These are phyloP conservation scores for Spizaetus ornatus DNA, from an alignment of 2,113 vertebrate species.

Conservation along the genomic window DNA sequence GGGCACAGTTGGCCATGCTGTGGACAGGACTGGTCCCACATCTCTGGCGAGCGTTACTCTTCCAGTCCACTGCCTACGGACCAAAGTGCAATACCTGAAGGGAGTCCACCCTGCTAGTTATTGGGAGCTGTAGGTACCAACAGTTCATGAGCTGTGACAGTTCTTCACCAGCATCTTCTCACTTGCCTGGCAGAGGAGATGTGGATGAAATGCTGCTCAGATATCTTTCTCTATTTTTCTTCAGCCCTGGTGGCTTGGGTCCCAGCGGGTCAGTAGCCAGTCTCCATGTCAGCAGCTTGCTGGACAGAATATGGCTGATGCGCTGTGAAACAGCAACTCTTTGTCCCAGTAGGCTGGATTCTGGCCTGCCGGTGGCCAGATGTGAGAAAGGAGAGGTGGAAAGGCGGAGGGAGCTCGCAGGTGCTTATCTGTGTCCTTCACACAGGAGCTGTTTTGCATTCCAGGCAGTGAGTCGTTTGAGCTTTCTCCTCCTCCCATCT, in stretches of 20 bases:
- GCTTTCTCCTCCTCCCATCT: neutral
- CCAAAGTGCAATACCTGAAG: neutral
- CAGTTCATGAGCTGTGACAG: neutral
- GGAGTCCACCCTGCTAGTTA: neutral
- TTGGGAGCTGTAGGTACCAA: neutral
- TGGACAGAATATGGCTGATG: neutral
- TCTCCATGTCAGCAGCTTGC: neutral
- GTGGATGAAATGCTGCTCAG: neutral
- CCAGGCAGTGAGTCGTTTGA: neutral
- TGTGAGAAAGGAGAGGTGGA: neutral
- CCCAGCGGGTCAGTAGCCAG: neutral
- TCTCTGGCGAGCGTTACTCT: neutral
- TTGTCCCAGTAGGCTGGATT: neutral
- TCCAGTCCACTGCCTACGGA: neutral
- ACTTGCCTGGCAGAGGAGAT: fast-evolving
- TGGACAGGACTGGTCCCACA: neutral
- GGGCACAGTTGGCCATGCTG: neutral
- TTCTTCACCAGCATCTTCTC: neutral
- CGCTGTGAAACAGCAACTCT: neutral
- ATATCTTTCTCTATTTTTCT: neutral
- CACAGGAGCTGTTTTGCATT: neutral
- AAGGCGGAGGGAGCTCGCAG: fast-evolving
- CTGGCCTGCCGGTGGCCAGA: neutral
- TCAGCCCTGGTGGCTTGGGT: neutral
- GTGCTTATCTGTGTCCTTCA: constrained; percentile 26